phyloP scores from a whole-genome alignment of 2,888 invertebrate genomes.

The Cosmorhoe ocellata region DNA sequence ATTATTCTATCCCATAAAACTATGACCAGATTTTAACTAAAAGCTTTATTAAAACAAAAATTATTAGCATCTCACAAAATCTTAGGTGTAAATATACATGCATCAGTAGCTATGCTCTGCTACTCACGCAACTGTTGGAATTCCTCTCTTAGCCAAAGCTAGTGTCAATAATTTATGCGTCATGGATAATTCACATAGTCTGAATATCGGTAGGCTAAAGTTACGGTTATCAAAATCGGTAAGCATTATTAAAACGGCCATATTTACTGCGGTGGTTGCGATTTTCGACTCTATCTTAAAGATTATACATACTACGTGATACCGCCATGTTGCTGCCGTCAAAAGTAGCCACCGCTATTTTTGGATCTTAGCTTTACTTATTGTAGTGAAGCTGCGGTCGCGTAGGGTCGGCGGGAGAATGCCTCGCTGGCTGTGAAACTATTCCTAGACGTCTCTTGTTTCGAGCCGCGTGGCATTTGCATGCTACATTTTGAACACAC shows the following conservation, averaged over 20 bases:
- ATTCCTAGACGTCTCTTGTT: slow-evolving; percentile 46
- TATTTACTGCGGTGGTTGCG: not conserved
- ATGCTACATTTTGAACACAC: slow-evolving; percentile 32
- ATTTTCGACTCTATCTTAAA: not conserved
- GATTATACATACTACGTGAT: not conserved
- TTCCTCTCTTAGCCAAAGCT: slow-evolving; percentile 42
- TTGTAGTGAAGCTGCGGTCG: slow-evolving; percentile 46
- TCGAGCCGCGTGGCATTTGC: slow-evolving; percentile 35
- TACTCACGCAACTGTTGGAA: slow-evolving; percentile 25
- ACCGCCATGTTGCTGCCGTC: not conserved
- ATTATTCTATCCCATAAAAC: not conserved
- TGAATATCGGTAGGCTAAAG: slow-evolving; percentile 57
- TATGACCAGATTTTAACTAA: too few species aligned
- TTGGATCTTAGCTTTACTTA: slow-evolving; percentile 7
- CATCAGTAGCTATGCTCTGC: not conserved
- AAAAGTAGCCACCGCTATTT: not conserved
- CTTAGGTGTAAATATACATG: not conserved
- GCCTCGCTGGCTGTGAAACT: slow-evolving; percentile 50
- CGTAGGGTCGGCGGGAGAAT: slow-evolving; percentile 45
- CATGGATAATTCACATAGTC: slow-evolving; percentile 64
- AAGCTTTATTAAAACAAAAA: too few species aligned
- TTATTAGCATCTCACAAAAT: too few species aligned
- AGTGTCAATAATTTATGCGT: slow-evolving; percentile 62
- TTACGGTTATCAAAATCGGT: slow-evolving; percentile 48
- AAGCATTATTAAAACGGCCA: slow-evolving; percentile 2